phyloP scores from a whole-genome alignment of 1,140 invertebrate species.

The honey bee (Apis mellifera) region Amel_HAv3.1 CM009933.2:5557001-5557500 shows the following conservation, averaged over 20 bases:
- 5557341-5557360: not conserved
- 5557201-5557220: not conserved
- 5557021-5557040: too few species aligned
- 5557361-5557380: not conserved
- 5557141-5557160: not conserved
- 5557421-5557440: too few species aligned
- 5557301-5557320: too few species aligned
- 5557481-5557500: too few species aligned
- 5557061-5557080: too few species aligned
- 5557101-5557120: not conserved
- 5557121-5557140: not conserved
- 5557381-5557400: too few species aligned
- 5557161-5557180: constrained; percentile 19
- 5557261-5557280: not conserved
- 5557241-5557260: not conserved
- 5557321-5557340: not conserved
- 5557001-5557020: too few species aligned
- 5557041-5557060: not conserved
- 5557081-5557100: not conserved
- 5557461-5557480: too few species aligned
- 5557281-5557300: not conserved
- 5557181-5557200: not conserved
- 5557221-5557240: not conserved
- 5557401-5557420: too few species aligned
- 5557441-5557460: too few species aligned